Base-by-base conservation (phyloP, 1,140 invertebrate species). In the Homarus americanus region DNA sequence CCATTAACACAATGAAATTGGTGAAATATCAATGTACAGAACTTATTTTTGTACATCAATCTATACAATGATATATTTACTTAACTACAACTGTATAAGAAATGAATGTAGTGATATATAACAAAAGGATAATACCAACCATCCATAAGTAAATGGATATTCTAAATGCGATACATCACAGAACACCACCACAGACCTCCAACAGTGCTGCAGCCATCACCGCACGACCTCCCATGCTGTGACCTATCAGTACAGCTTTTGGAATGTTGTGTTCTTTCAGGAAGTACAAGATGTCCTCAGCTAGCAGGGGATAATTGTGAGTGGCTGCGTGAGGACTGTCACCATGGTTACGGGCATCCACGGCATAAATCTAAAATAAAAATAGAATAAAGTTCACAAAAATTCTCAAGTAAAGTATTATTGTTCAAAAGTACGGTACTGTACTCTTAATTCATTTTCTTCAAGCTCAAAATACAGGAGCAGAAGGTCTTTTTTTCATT, bases 261-360 rank as follows among this genome's bases (percentile, higher is more conserved):
- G 95, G 91, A 9, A 97, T 94, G 0, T 94, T 93, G 73, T 97
- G 94, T 79, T 96, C 95, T 58, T 95, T 94, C 92, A 97, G 94
- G 34, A 98, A 94, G 44, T 95, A 87, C 1, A 95, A 93, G 66
- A 98, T 93, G 94, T 99, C 98, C 91, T 95, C 95, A 5, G 96
- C 96, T 95, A 98, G 96, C 24, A 96, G 94, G 5, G 94, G 93
- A 94, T 98, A 98, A 49, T 95, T 95, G 94, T 98, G 96, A 0
- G 96, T 95, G 12, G 94, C 92, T 1, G 96, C 94, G 93, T 98
- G 98, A 0, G 97, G 97, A 93, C 97, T 98, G 63, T 98, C 97
- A 0, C 98, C 98, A 94, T 99, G 98, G 94, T 99, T 99, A 93
- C 98, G 95, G 2, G 97, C 96, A 95, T 99, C 98, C 32, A 98